phyloP scores from a whole-genome alignment of 2,888 invertebrate genomes.

The Melitaea athalia region DNA sequence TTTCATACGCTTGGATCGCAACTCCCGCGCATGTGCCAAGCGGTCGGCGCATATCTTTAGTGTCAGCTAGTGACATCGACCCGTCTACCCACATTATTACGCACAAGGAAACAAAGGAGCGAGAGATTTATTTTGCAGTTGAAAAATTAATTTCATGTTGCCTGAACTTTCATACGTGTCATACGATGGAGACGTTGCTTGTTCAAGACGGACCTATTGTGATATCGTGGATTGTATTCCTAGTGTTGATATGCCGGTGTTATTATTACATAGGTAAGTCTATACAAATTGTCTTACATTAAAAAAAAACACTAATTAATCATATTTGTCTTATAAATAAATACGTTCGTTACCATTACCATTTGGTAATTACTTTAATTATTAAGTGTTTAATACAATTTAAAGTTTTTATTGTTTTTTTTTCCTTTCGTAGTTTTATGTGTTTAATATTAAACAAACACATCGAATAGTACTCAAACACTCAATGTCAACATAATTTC shows the following conservation, averaged over 20 bases:
- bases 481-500: conserved; percentile 7
- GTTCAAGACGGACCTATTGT: conserved; percentile 73
- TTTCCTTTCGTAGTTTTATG: neutral
- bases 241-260: conserved; percentile 71
- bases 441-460: neutral
- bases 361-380: too few relatives aligned
- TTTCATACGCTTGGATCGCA: conserved; percentile 66
- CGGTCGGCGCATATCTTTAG: conserved; percentile 67
- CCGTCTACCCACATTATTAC: conserved; percentile 67
- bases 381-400: neutral
- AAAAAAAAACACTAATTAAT: neutral
- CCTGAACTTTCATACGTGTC: conserved; percentile 18
- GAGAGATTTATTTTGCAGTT: conserved; percentile 34
- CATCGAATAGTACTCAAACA: neutral
- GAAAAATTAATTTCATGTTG: conserved; percentile 23
- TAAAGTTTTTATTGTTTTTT: neutral
- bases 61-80: conserved; percentile 74
- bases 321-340: neutral
- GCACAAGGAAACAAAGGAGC: conserved; percentile 45
- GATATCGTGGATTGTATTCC: conserved; percentile 73
- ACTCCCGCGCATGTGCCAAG: conserved; percentile 72
- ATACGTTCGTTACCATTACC: too few relatives aligned
- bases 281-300: neutral
- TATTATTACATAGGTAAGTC: conserved; percentile 66
- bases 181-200: conserved; percentile 56